phyloP scores from a whole-genome alignment of 2,797 vertebrate species.

The Gallinago nigripennis region DNA sequence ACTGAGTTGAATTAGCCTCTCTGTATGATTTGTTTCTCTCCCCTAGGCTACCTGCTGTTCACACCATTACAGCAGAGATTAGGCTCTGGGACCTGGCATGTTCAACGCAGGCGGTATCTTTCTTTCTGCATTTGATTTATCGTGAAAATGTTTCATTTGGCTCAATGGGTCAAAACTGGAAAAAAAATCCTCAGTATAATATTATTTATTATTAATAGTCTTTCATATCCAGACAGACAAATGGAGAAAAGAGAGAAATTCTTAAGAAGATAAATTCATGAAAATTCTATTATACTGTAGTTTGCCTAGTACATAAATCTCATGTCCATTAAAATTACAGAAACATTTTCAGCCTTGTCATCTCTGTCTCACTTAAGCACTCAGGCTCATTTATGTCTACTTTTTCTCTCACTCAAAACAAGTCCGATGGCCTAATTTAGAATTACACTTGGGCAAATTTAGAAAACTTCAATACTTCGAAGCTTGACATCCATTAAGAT shows the following conservation, averaged over 20 bases:
- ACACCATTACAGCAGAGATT: background rate
- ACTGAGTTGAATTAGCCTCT: background rate
- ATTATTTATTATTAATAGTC: slow-evolving; percentile 47
- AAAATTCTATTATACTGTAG: slow-evolving; percentile 34
- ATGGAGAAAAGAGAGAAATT: background rate
- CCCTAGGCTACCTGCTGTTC: background rate
- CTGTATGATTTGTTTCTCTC: background rate
- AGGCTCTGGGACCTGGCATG: background rate
- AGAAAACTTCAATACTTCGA: slow-evolving; percentile 11
- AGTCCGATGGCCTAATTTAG: background rate
- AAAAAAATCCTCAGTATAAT: background rate
- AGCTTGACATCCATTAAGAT: background rate
- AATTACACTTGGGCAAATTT: background rate
- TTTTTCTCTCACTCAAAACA: background rate
- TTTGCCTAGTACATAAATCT: slow-evolving; percentile 43
- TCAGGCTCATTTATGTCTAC: background rate
- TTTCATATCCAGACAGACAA: slow-evolving; percentile 6
- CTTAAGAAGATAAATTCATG: slow-evolving; percentile 24
- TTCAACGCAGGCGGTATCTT: background rate
- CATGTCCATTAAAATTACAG: slow-evolving; percentile 44
- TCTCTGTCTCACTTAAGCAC: slow-evolving; percentile 13
- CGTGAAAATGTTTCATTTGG: background rate
- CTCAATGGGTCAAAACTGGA: background rate
- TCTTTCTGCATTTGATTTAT: background rate
- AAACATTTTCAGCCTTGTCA: slow-evolving; percentile 25